Conservation (phyloP, 2,113 vertebrate species). For the Philantomba maxwellii region DNA sequence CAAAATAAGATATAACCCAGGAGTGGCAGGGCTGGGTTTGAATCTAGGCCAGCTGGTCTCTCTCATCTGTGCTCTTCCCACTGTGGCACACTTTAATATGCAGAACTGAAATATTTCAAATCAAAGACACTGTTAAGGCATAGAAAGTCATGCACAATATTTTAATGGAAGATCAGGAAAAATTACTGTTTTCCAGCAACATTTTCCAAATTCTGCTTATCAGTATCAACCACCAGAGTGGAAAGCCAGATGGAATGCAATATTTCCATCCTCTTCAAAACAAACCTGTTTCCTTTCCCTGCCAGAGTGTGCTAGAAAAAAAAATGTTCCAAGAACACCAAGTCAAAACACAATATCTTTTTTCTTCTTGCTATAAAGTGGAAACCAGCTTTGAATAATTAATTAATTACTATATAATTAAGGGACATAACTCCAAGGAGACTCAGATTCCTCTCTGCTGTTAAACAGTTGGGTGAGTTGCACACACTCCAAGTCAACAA, state of each 20-base stretch:
- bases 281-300: conserved; percentile 54
- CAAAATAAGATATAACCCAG: not conserved
- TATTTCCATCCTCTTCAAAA: conserved; percentile 26
- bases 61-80: not conserved
- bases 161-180: not conserved
- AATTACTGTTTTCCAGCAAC: not conserved
- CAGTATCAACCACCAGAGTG: conserved; percentile 1
- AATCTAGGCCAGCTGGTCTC: not conserved
- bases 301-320: not conserved
- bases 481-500: not conserved
- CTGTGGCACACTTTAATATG: not conserved
- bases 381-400: conserved; percentile 21
- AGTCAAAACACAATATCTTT: not conserved
- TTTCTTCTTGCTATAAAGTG: not conserved
- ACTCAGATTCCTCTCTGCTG: not conserved
- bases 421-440: not conserved
- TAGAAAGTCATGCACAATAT: not conserved
- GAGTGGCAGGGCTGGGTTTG: not conserved
- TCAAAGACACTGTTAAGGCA: not conserved
- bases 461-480: not conserved
- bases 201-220: conserved; percentile 42
- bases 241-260: not conserved
- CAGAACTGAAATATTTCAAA: not conserved
- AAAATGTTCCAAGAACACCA: not conserved
- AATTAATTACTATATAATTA: not conserved